phyloP scores from a whole-genome alignment of 2,113 vertebrate species.

The Noturus placidus region DNA sequence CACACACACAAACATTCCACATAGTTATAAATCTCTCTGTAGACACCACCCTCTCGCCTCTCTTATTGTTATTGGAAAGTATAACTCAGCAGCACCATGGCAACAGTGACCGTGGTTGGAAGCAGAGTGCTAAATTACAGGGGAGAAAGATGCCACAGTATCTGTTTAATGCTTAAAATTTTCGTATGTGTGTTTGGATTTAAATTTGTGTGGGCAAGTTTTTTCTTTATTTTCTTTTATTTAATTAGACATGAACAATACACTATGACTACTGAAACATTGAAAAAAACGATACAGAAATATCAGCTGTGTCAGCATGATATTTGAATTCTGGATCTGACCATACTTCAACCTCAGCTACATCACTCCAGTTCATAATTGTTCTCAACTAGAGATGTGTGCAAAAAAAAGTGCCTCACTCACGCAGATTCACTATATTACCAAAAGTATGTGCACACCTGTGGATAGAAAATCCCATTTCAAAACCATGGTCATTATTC shows the following conservation, averaged over 20 bases:
- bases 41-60: constrained; percentile 55
- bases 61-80: constrained; percentile 57
- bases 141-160: constrained; percentile 16
- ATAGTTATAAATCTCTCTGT: constrained; percentile 62
- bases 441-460: not conserved
- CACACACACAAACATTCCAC: constrained; percentile 38
- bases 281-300: too few relatives aligned
- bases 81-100: constrained; percentile 50
- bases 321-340: not conserved
- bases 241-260: not conserved
- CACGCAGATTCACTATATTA: not conserved
- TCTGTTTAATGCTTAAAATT: not conserved
- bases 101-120: constrained; percentile 44
- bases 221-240: not conserved
- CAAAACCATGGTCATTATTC: not conserved
- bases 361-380: not conserved
- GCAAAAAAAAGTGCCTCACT: not conserved
- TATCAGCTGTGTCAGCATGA: not conserved
- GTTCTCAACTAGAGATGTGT: not conserved
- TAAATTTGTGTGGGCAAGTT: not conserved
- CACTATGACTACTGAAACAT: not conserved
- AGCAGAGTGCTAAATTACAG: constrained; percentile 28
- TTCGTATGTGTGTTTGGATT: not conserved
- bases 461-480: not conserved
- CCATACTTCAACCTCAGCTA: not conserved